Evolutionary conservation across 2,113 vertebrate genomes (phyloP).

Genomic region (Trematomus loennbergii): DNA sequence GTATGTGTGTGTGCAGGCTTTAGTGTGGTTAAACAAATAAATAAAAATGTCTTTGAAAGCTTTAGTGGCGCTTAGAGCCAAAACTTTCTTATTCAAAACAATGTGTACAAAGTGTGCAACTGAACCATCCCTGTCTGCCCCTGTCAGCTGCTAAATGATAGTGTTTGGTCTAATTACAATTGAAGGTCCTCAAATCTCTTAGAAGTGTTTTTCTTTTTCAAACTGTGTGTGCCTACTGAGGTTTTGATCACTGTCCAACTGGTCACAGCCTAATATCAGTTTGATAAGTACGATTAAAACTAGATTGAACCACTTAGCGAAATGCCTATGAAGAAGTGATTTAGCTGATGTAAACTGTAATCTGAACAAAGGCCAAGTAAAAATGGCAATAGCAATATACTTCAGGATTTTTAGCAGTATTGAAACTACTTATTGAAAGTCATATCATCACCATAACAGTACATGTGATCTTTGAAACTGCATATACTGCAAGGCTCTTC

Average conservation of each 20-base stretch:
- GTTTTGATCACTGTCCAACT: constrained; percentile 6
- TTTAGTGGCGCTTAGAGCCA: neutral
- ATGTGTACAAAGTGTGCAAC: neutral
- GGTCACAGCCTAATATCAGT: constrained; percentile 14
- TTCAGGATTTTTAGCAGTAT: neutral
- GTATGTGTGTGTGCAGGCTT: neutral
- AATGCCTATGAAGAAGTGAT: constrained; percentile 12
- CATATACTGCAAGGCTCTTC: constrained; percentile 25
- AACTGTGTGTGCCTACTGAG: neutral
- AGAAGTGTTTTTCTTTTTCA: neutral
- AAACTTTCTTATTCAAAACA: constrained; percentile 6
- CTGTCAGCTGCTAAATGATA: neutral
- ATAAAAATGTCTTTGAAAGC: neutral
- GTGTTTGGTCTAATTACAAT: constrained; percentile 22
- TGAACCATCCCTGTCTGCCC: neutral
- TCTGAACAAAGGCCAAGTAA: constrained; percentile 30
- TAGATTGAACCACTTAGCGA: constrained; percentile 5
- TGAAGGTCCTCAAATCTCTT: neutral
- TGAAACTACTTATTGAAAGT: constrained; percentile 25
- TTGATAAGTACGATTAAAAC: constrained; percentile 23
- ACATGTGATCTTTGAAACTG: constrained; percentile 57
- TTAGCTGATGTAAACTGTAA: constrained; percentile 13
- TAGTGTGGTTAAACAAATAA: neutral
- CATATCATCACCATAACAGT: constrained; percentile 30
- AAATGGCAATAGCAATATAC: constrained; percentile 15